Base-by-base conservation (phyloP, 2,888 invertebrate genomes). In the Helleia helle region DNA sequence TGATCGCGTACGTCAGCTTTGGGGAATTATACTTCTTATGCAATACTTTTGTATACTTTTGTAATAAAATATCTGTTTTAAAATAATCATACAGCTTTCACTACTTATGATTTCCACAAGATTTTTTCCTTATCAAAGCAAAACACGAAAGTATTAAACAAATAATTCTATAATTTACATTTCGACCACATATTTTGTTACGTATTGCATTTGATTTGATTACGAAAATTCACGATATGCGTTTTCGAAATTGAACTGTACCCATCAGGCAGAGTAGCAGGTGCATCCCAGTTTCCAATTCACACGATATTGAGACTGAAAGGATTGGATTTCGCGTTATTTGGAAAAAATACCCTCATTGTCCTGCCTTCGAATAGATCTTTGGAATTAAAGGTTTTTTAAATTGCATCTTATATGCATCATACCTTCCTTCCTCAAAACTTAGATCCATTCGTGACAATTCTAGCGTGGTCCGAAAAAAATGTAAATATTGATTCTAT, bases 271-370 rank as follows among this genome's bases (percentile, higher is more conserved):
- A 43, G 43, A 48, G 48, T 41, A 55, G 57, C 74, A 72, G 71
- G 66, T 71, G 73, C 58, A 54, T 55, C 54, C 46, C 51, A 52
- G 53, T 55, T 52, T 59, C 50, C 67, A 62, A 68, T 71, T 68
- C 70, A 51, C 65, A 61, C 57, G 59, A 48, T 50, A 52, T 58
- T 59, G 58, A 59, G 54, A 55, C 50, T 52, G 47, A 52, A 42
- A 48, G 55, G 65, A 65, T 61, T 65, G 65, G 62, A 69, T 65
- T 65, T 64, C 56, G 60, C 58, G 50, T 51, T 49, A 58, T 58
- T 58, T 57, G 57, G 52, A 59, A 65, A 72, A 70, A 66, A 62
- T 51, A 50, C 48, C 48, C 53, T 53, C 56, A 60, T 64, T 58
- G 48, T 55, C 42, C 41, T 25, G 3, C 22, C 6, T 22, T 22